A percentile compares a stretch with the other conserved stretches of the same genome.
These are phyloP conservation scores for Drosophila busckii DNA, from an alignment of 1,140 invertebrate genomes.

Conservation along the genomic window DNA sequence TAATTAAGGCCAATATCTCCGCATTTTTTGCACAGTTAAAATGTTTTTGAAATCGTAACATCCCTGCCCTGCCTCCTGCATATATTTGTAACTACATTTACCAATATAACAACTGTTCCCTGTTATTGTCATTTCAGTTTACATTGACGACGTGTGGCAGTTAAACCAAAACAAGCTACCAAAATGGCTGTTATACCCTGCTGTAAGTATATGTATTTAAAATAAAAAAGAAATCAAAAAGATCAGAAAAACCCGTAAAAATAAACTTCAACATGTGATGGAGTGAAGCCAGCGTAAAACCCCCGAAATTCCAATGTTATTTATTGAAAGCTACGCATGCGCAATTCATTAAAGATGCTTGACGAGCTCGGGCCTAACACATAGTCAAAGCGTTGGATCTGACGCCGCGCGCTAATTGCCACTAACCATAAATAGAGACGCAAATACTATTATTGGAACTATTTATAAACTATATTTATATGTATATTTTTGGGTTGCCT, in stretches of 20 bases:
- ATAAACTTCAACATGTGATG: slow-evolving; percentile 55
- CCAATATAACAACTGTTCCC: slow-evolving; percentile 44
- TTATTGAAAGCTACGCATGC: slow-evolving; percentile 47
- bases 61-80: no score
- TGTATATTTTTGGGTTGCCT: slow-evolving; percentile 52
- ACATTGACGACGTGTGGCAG: slow-evolving; percentile 18
- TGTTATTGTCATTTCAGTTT: slow-evolving; percentile 47
- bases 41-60: no score
- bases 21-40: slow-evolving; percentile 16
- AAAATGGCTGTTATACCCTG: slow-evolving; percentile 69
- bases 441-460: slow-evolving; percentile 9
- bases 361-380: background rate
- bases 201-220: slow-evolving; percentile 55
- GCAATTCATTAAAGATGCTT: slow-evolving; percentile 33
- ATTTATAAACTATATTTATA: slow-evolving; percentile 23
- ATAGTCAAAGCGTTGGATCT: slow-evolving; percentile 9
- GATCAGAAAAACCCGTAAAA: slow-evolving; percentile 12
- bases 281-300: slow-evolving; percentile 17
- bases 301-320: slow-evolving; percentile 16
- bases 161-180: slow-evolving; percentile 31
- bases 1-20: slow-evolving; percentile 8
- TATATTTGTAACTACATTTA: no score
- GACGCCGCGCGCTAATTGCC: slow-evolving; percentile 29
- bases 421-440: slow-evolving; percentile 7
- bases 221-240: slow-evolving; percentile 2